These are phyloP conservation scores for Apogon hyalosoma DNA, from an alignment of 2,797 vertebrate species.

Conservation along the genomic window DNA sequence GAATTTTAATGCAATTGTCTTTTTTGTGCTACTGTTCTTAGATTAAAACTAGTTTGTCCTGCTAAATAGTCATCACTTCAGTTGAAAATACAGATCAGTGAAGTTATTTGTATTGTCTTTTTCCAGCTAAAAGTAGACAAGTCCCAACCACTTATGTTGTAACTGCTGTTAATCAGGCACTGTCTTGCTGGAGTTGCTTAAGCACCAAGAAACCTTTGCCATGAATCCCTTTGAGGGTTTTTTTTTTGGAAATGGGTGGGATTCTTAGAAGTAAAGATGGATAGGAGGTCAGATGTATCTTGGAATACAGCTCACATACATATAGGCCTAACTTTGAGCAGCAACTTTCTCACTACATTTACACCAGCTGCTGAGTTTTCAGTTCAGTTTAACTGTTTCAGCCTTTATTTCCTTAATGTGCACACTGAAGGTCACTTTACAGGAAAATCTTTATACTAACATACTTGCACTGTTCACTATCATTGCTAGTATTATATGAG, in stretches of 20 bases:
- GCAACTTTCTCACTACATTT: background rate
- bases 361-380: background rate
- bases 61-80: background rate
- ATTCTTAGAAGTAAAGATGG: slow-evolving; percentile 45
- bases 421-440: slow-evolving; percentile 20
- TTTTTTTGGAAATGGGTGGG: slow-evolving; percentile 22
- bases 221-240: background rate
- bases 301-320: background rate
- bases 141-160: slow-evolving; percentile 13
- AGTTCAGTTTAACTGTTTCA: slow-evolving; percentile 10
- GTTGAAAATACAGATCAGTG: slow-evolving; percentile 9
- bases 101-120: background rate
- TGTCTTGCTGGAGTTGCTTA: slow-evolving; percentile 31
- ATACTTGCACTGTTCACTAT: slow-evolving; percentile 20
- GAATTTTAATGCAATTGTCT: background rate
- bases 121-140: slow-evolving; percentile 37
- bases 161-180: slow-evolving; percentile 45
- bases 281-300: slow-evolving; percentile 9
- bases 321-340: background rate
- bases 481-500: slow-evolving; percentile 7
- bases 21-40: background rate
- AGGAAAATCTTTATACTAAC: slow-evolving; percentile 27
- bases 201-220: slow-evolving; percentile 25
- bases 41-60: background rate
- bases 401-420: slow-evolving; percentile 25